A percentile compares a stretch with the other conserved stretches of the same genome.
phyloP scores from a whole-genome alignment of 2,888 invertebrate species.

The Pristionchus maxplancki region DNA sequence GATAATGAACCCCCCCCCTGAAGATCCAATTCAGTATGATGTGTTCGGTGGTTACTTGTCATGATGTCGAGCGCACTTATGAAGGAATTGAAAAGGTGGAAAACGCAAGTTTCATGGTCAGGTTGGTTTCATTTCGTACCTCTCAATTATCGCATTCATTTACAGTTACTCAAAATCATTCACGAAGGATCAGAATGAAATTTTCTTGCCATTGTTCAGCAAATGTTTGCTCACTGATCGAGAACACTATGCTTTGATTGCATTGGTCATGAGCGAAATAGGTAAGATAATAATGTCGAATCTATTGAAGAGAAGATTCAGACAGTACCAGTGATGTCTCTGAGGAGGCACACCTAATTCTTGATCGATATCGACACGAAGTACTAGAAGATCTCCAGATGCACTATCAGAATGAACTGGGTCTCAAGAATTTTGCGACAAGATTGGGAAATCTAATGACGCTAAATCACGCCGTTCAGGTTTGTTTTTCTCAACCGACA shows the following conservation, averaged over 20 bases:
- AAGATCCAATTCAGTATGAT: neutral
- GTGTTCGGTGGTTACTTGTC: neutral
- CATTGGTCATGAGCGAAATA: neutral
- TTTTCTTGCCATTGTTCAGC: neutral
- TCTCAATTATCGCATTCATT: neutral
- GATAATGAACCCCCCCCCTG: too few relatives aligned
- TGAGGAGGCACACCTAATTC: neutral
- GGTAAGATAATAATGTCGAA: neutral
- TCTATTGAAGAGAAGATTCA: neutral
- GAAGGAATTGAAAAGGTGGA: neutral
- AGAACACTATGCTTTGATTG: neutral
- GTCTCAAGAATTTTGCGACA: neutral
- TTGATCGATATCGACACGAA: slow-evolving; percentile 4
- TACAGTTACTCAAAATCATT: neutral
- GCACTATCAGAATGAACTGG: neutral
- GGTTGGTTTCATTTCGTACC: neutral
- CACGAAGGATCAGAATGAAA: neutral
- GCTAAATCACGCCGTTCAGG: neutral
- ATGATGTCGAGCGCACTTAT: neutral
- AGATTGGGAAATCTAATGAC: neutral
- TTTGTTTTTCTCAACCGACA: neutral
- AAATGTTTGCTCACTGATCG: neutral
- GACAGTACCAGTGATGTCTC: neutral
- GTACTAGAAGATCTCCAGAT: neutral
- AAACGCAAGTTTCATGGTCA: neutral